These are phyloP conservation scores for Cheirogaleus medius DNA, from an alignment of 2,113 vertebrate species.

Conservation along the genomic window DNA sequence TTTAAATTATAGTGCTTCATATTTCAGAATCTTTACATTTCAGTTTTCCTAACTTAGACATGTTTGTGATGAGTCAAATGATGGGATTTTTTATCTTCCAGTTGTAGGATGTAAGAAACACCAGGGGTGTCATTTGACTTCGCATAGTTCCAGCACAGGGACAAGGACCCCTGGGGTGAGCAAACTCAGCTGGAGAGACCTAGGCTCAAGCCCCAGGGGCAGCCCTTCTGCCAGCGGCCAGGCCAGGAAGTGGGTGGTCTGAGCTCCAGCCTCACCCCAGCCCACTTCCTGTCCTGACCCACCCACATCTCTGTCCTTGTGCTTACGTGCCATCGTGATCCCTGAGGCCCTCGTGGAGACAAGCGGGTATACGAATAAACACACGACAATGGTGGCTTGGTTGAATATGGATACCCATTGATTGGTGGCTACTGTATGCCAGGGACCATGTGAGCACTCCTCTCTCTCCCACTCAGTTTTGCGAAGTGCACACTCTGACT, in stretches of 20 bases:
- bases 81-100: background rate
- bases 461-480: background rate
- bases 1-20: background rate
- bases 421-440: background rate
- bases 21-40: background rate
- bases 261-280: background rate
- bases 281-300: background rate
- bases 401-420: background rate
- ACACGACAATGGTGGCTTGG: accelerated
- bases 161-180: background rate
- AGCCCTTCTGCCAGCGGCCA: background rate
- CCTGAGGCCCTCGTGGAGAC: background rate
- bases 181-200: background rate
- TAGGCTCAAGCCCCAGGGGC: too few species aligned
- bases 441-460: background rate
- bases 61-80: too few species aligned
- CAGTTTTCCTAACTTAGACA: too few species aligned
- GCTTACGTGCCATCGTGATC: background rate
- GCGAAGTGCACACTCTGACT: accelerated
- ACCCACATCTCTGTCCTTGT: background rate
- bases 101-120: too few species aligned
- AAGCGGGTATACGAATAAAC: accelerated
- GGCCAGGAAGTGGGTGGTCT: too few species aligned
- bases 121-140: background rate
- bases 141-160: accelerated